Percentiles rank a stretch among this genome's conserved stretches.
phyloP scores from a whole-genome alignment of 2,888 invertebrate genomes.

The Bombylius discolor region DNA sequence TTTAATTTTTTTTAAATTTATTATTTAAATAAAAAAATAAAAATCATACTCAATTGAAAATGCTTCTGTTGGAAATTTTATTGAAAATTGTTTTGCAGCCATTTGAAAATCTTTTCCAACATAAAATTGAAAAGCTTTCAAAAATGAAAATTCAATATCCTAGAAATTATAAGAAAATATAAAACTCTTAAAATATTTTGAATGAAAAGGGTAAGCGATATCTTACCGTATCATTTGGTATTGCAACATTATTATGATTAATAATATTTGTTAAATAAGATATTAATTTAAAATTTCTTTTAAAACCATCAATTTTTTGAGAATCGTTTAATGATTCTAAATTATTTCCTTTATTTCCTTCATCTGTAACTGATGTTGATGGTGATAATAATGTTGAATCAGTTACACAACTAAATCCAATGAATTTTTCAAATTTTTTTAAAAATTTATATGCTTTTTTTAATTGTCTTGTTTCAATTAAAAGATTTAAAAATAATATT shows the following conservation, averaged over 20 bases:
- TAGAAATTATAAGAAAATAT: slow-evolving; percentile 6
- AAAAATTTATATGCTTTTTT: slow-evolving; percentile 30
- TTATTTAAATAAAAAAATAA: not conserved
- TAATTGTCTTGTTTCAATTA: slow-evolving; percentile 31
- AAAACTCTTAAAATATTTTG: not conserved
- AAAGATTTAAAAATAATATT: slow-evolving; percentile 27
- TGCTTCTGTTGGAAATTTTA: slow-evolving; percentile 16
- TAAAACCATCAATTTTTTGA: slow-evolving; percentile 19
- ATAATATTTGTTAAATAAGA: slow-evolving; percentile 28
- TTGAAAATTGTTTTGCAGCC: slow-evolving; percentile 35
- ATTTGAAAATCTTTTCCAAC: slow-evolving; percentile 37
- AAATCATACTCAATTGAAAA: slow-evolving; percentile 22
- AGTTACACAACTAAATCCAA: no score
- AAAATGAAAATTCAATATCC: slow-evolving; percentile 27
- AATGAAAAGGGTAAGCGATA: not conserved
- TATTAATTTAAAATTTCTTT: slow-evolving; percentile 25
- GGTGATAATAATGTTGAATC: not conserved
- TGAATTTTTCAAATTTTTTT: slow-evolving; percentile 19
- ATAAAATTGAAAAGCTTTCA: slow-evolving; percentile 36
- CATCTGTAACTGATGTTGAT: not conserved
- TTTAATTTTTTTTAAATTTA: not conserved
- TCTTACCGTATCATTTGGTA: slow-evolving; percentile 30
- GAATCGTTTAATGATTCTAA: slow-evolving; percentile 7
- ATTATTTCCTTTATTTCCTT: not conserved
- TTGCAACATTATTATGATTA: slow-evolving; percentile 26